Base-by-base conservation (phyloP, 2,113 vertebrate species). In the Sylvia atricapilla region DNA sequence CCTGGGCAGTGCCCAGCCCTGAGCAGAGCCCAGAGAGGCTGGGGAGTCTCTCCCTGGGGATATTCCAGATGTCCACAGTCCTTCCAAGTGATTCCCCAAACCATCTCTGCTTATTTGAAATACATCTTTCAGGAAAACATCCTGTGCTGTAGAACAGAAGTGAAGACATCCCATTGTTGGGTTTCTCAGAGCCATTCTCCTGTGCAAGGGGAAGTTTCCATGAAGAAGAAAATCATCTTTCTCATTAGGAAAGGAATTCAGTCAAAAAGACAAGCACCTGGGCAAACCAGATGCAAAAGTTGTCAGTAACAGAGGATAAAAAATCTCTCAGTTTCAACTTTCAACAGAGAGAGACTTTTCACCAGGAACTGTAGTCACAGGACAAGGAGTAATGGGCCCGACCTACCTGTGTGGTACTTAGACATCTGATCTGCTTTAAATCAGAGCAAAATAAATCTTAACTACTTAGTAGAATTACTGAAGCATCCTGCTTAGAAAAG, bases 241-340 rank as follows among this genome's bases (percentile, higher is more conserved):
- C 15, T 93, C 13, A 19, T 15, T 37, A 47, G 27, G 66, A 52
- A 46, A 59, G 8, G 6, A 66, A 72, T 60, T 84, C 10, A 17
- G 11, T 53, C 27, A 64, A 75, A 27, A 82, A 47, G 10, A 58
- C 23, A 58, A 68, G 4, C 8, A 35, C 25, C 41, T 60, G n/a
- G 20, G 50, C 5, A 49, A 66, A 77, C 35, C 27, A 79, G 7
- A 31, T 62, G 31, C 22, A 83, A 70, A 84, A 87, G 22, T 18
- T 3, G 0, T 75, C 1, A 0, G 11, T 62, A 56, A 66, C 1
- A 23, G 3, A 11, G 27, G 7, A 6, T 6, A 27, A 63, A 80
- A 83, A 8, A 8, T 53, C 31, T 69, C 33, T 46, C 49, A n/a
- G 2, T 74, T 89, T 84, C 18, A 67, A 1, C 9, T 53, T 83